Percentiles rank a stretch among this genome's conserved stretches.
These are phyloP conservation scores for Ennomos fuscantarius DNA, from an alignment of 2,888 invertebrate genomes.

Conservation along the genomic window DNA sequence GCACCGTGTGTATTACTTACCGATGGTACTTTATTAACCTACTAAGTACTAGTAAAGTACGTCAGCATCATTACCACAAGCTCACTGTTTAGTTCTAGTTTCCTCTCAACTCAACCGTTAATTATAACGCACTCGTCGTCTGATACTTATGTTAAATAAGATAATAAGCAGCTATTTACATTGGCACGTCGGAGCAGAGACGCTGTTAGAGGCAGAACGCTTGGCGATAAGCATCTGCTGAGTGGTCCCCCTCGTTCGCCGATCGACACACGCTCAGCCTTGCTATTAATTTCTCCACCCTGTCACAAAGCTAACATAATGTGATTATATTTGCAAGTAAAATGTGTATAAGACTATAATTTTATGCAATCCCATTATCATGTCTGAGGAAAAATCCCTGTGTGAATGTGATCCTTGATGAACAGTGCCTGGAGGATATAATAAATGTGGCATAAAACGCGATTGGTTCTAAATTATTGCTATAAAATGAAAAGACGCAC, in stretches of 20 bases:
- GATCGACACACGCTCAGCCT: conserved; percentile 72
- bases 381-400: conserved; percentile 54
- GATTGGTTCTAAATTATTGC: conserved; percentile 30
- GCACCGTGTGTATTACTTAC: no score
- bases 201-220: conserved; percentile 59
- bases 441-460: conserved; percentile 39
- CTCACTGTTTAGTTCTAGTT: not conserved
- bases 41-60: no score
- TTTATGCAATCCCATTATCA: conserved; percentile 58
- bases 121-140: conserved; percentile 26
- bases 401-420: conserved; percentile 52
- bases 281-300: conserved; percentile 82
- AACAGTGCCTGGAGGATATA: conserved; percentile 39
- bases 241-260: conserved; percentile 79
- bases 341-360: conserved; percentile 67
- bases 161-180: conserved; percentile 53
- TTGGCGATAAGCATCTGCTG: conserved; percentile 83
- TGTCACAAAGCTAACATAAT: conserved; percentile 79
- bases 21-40: no score
- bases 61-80: no score
- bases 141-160: conserved; percentile 42
- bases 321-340: conserved; percentile 82
- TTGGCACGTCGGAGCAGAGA: conserved; percentile 52
- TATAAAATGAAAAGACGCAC: not conserved
- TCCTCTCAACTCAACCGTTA: conserved; percentile 5